Conservation (phyloP, 2,797 vertebrate genomes). For the Buphagus erythrorhynchus region DNA sequence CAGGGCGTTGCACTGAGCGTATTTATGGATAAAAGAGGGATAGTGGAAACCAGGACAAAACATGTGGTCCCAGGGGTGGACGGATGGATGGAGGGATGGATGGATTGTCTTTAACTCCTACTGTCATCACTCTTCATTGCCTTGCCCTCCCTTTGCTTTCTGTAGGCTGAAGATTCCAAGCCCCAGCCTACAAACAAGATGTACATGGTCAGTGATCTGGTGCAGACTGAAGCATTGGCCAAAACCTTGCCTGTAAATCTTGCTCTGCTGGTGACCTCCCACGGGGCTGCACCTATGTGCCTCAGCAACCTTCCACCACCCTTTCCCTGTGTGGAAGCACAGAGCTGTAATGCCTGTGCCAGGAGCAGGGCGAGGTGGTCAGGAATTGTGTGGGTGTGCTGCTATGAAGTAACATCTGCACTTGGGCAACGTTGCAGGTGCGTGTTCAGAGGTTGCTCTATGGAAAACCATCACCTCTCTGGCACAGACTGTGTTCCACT, state of each 20-base stretch:
- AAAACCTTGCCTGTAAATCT: neutral
- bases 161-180: neutral
- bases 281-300: neutral
- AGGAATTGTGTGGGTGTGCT: neutral
- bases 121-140: neutral
- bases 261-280: neutral
- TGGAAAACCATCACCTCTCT: accelerated
- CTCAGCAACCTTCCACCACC: accelerated
- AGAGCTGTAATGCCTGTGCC: neutral
- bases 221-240: neutral
- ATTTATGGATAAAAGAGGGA: neutral
- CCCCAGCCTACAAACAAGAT: accelerated
- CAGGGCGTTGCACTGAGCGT: accelerated
- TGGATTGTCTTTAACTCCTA: neutral
- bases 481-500: accelerated
- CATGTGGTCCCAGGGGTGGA: too few species aligned
- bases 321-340: accelerated
- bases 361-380: accelerated
- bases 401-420: neutral
- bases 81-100: too few species aligned
- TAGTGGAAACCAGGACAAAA: neutral
- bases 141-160: neutral
- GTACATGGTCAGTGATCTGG: neutral
- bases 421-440: neutral
- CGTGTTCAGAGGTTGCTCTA: neutral